Base-by-base conservation (phyloP, 2,113 vertebrate species). In the Gorsachius goisagi region DNA sequence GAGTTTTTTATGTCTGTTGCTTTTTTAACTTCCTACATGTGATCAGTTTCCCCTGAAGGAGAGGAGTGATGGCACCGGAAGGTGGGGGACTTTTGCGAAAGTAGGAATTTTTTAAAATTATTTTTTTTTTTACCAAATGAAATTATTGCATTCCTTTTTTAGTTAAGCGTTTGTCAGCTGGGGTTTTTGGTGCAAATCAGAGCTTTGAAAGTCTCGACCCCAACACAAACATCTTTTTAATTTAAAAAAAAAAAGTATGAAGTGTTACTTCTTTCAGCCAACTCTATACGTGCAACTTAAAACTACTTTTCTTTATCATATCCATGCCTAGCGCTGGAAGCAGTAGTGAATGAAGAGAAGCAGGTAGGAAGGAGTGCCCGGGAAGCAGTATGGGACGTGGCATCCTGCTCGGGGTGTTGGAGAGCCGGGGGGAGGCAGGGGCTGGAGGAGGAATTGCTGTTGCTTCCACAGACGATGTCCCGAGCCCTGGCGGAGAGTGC, bases 401-500 rank as follows among this genome's bases (percentile, higher is more conserved):
- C 62, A 33, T 14, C 26, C 50, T 33, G 44, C 20, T n/a, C 6
- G 30, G 4, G 1, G 32, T 28, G 59, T 4, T 20, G 88, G 56
- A 35, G 44, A 85, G 47, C 64, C 1, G 0, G 3, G 14, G 9
- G 6, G 13, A 32, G 19, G 2, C 24, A 10, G 45, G 45, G 27
- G 20, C 50, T 56, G 71, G 12, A 32, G 79, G 11, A 28, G 53
- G 58, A 66, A 53, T 45, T 66, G 15, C 76, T 21, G 37, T 35
- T 71, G 35, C 69, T 89, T 55, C 58, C 74, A 28, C 56, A 44
- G 49, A 27, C 80, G 41, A 5, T 2, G 9, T 35, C 47, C 39
- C 4, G 0, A 52, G 62, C 39, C 49, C 12, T 3, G 0, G 15
- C 45, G 14, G 28, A 27, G 27, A 59, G 55, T 0, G 6, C 41